Evolutionary conservation across 2,113 vertebrate species (phyloP), one percentile per base, ranked within the genome.

Genomic region (Syrmaticus mikado): DNA sequence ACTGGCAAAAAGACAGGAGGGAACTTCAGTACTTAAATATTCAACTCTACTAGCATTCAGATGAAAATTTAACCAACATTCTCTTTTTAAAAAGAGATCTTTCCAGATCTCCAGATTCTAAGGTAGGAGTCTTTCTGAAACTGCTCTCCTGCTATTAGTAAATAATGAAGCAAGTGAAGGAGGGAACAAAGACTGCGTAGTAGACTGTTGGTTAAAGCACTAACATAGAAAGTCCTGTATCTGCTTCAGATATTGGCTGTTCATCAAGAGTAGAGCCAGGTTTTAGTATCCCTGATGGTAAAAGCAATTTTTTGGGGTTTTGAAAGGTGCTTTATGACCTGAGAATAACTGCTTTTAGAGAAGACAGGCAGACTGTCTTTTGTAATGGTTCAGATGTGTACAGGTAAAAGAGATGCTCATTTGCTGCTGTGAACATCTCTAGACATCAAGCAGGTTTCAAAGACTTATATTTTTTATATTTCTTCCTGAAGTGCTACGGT

Each of bases 191-290:
- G 67, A 87, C 65, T 61, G 41, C 41, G 0, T 12, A 76, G 36
- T 18, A 84, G 48, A 30, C 38, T 82, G 30, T 12, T 61, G 28
- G 79, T 82, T 64, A 88, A 79, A 45, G 32, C 61, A 92, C 66
- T 90, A 83, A 90, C 88, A 83, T 84, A 74, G 28, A 25, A 82
- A 91, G 41, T 90, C 65, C 52, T 72, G 38, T 28, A 30, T 72
- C 40, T 90, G 55, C 61, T 38, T 82, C 83, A 32, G 43, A 78
- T 81, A 74, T 11, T 45, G 55, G 41, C 34, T 80, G 24, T 45
- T 95, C 60, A 50, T 93, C 45, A 81, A 53, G 27, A 1, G 5
- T 2, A 79, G 77, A 61, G 74, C 67, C 46, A 24, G 43, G 30
- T 81, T 96, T 86, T 93, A 75, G 65, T 5, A 4, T 41, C 38